A percentile compares a stretch with the other conserved stretches of the same genome.
phyloP scores from a whole-genome alignment of 2,113 vertebrate genomes.

The Prinia subflava region DNA sequence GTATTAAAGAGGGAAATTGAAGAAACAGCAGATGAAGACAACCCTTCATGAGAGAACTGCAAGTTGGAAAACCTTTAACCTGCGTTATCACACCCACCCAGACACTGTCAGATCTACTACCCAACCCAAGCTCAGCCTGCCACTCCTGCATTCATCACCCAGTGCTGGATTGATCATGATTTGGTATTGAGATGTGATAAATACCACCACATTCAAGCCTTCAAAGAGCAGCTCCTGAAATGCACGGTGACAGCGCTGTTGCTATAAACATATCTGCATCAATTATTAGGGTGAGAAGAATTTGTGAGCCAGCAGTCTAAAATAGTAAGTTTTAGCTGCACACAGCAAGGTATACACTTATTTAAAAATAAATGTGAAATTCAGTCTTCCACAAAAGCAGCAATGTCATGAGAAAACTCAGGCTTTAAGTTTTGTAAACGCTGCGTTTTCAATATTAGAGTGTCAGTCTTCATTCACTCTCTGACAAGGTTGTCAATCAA shows the following conservation, averaged over 20 bases:
- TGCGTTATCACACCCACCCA: background rate
- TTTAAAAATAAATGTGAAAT: slow-evolving; percentile 66
- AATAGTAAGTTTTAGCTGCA: background rate
- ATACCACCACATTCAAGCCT: background rate
- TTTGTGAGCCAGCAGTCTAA: slow-evolving; percentile 14
- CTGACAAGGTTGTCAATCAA: slow-evolving; percentile 78
- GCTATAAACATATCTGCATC: slow-evolving; percentile 14
- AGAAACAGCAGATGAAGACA: background rate
- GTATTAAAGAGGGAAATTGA: background rate
- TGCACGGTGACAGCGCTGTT: background rate
- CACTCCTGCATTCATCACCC: background rate
- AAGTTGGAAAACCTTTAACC: background rate
- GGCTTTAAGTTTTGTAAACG: slow-evolving; percentile 67
- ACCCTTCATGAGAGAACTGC: background rate
- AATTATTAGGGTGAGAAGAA: background rate
- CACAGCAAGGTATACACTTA: slow-evolving; percentile 21
- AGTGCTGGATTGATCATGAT: background rate
- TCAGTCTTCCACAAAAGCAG: slow-evolving; percentile 70
- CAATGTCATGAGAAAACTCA: slow-evolving; percentile 74
- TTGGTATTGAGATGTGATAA: slow-evolving; percentile 22
- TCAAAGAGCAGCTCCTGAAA: background rate
- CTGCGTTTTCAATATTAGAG: slow-evolving; percentile 74
- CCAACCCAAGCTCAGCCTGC: background rate
- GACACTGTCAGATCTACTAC: background rate
- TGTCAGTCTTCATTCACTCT: slow-evolving; percentile 80